Base-by-base conservation (phyloP, 2,888 invertebrate species). In the Leptinotarsa tumamoca region DNA sequence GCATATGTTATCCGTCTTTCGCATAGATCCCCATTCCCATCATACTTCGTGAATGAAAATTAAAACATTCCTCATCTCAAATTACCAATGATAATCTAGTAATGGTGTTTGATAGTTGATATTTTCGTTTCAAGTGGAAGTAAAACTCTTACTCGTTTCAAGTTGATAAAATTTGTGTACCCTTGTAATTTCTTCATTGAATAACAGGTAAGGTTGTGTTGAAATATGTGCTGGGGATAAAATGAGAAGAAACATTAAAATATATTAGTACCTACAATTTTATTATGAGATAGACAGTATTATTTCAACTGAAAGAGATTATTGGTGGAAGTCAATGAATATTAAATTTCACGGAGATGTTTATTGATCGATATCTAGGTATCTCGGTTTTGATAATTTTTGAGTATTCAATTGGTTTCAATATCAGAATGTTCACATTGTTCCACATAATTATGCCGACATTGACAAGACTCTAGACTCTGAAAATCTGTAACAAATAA, bases 1-100 rank as follows among this genome's bases (percentile, higher is more conserved):
- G 4, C 15, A 67, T 73, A 67, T 27, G 21, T 69, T 56, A 75
- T 71, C 74, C 43, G 63, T 79, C 75, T 61, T 18, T 33, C 75
- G 23, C 61, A 71, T 61, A 58, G 27, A 71, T 15, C 33, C 33
- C 61, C 67, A 63, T 51, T 63, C 61, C 70, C 43, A 49, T 17
- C 50, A 67, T 23, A 61, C 68, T 68, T 27, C 52, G 66, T 68
- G 66, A 49, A 68, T 69, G 63, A 52, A 75, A 72, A 58, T 63
- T 56, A 52, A 69, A 68, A n/a, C 58, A 68, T 68, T 71, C 68
- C 75, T 76, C 77, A 71, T 77, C 73, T 79, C 79, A 58, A 75
- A 51, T 79, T 79, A 79, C 79, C 52, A 27, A 67, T n/a, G 43
- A 74, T 67, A 67, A 61, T 33, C 33, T 54, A 63, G 70, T 21